Percentiles rank a stretch among this genome's conserved stretches.
Evolutionary conservation across 2,888 invertebrate genomes (phyloP).

Genomic region (Hetaerina titia): DNA sequence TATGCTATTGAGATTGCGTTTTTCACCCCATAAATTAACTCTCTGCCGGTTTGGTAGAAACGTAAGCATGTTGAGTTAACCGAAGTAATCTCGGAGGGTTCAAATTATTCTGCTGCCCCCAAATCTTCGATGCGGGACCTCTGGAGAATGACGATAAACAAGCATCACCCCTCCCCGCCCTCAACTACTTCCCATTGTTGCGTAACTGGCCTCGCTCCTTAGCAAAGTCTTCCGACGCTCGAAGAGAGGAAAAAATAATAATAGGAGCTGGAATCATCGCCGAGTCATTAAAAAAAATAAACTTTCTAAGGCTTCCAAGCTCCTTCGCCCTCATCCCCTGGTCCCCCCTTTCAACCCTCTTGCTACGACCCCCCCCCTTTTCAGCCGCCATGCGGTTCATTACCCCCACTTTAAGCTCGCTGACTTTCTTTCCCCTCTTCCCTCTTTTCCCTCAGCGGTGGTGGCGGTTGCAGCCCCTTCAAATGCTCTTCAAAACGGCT

Average conservation of each 20-base stretch:
- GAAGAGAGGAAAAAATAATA: not conserved
- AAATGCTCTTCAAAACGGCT: conserved; percentile 43
- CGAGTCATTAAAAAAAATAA: conserved; percentile 35
- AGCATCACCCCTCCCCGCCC: not conserved
- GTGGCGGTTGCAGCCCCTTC: conserved; percentile 14
- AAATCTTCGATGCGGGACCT: not conserved
- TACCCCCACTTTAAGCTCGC: conserved; percentile 35
- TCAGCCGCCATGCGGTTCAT: conserved; percentile 6
- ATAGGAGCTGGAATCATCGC: conserved; percentile 12
- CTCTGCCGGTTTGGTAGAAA: not conserved
- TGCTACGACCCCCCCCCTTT: not conserved
- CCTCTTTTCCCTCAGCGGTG: not conserved
- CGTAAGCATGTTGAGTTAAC: not conserved
- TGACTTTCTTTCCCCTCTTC: not conserved
- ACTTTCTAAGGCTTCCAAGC: not conserved
- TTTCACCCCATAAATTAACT: no score
- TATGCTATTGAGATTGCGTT: no score
- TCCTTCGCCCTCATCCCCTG: not conserved
- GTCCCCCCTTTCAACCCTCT: not conserved
- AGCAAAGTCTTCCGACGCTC: not conserved
- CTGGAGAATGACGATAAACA: not conserved
- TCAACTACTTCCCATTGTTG: not conserved
- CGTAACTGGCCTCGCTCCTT: conserved; percentile 3
- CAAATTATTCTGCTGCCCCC: not conserved
- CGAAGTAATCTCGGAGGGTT: not conserved